Base-by-base conservation (phyloP, 2,888 invertebrate genomes). In the Pandemis cinnamomeana region DNA sequence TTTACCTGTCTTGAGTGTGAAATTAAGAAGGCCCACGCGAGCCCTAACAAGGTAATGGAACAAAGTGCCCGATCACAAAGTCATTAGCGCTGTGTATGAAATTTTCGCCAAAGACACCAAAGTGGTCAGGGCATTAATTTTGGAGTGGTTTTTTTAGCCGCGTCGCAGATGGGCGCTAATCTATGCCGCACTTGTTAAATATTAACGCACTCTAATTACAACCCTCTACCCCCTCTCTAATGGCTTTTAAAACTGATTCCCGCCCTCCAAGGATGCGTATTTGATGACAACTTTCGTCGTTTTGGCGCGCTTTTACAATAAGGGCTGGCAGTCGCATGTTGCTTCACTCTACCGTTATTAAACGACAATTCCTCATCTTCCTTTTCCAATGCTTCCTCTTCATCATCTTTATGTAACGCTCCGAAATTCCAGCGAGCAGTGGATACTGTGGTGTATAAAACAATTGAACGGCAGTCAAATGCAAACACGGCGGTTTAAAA, bases 171-270 rank as follows among this genome's bases (percentile, higher is more conserved):
- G 94, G 86, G 81, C 89, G 89, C 87, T 94, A 93, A 93, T 93
- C 93, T 92, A 81, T 88, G 88, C 87, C 88, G 89, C 91, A 93
- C 94, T 93, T 93, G 93, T 93, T 93, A 94, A 94, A 94, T 94
- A 94, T 94, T 94, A 94, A 94, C 91, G 94, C 90, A 87, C 88
- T 90, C 91, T 94, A 94, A 93, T 94, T 94, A 93, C 92, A 86
- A 84, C 86, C 86, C 84, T 88, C 84, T 80, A 81, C 77, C 80
- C 76, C 80, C 89, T 78, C 81, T 90, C 92, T 94, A 94, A 94
- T 94, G 93, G 94, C 90, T 93, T 94, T 94, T 93, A 94, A 93
- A 94, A 94, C 93, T 93, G 94, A 94, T 93, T 93, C 92, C 90
- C 88, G 89, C 91, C 93, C 91, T 84, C 83, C 79, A 83, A 90